Base-by-base conservation (phyloP, 2,888 invertebrate species). In the Acleris laterana region DNA sequence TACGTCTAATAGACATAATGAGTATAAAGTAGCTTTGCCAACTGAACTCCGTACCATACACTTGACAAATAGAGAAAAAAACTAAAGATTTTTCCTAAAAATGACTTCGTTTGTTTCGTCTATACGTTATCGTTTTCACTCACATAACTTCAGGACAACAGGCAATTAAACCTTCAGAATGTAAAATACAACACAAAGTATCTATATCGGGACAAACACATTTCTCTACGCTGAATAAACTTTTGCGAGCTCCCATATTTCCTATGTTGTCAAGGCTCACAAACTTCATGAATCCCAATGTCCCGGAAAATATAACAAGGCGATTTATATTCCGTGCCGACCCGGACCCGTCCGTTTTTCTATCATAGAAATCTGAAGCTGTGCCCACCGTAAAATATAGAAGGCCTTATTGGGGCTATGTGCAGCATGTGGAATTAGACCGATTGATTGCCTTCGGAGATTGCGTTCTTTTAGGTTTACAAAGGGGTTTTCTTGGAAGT, bases 261-360 rank as follows among this genome's bases (percentile, higher is more conserved):
- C 48, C 49, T 82, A 80, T 82, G 79, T 82, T 86, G 89, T 84
- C 86, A 86, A 80, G 88, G 81, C 80, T 80, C 87, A 83, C 87
- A 86, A 86, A 89, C 88, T 90, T 79, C 88, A 93, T 93, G 93
- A 93, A 92, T 93, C 83, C 84, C 88, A 93, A 92, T 93, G 90
- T 89, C 75, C 87, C 89, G 89, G 90, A 90, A 92, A 92, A 93
- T 91, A 89, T 93, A 92, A 93, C 85, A 87, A 92, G 91, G 83
- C 87, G 86, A 92, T 93, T 93, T 93, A 91, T 93, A 93, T 93
- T 88, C 93, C 82, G 80, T 83, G 80, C 82, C 74, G 83, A 89
- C 84, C 77, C 76, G 82, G 83, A 81, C 74, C 78, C 81, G 77
- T 77, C 77, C 81, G 81, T 85, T 89, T 89, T 90, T 91, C 91